These are phyloP conservation scores for Epinephelus awoara DNA, from an alignment of 2,797 vertebrate species.

Conservation along the genomic window DNA sequence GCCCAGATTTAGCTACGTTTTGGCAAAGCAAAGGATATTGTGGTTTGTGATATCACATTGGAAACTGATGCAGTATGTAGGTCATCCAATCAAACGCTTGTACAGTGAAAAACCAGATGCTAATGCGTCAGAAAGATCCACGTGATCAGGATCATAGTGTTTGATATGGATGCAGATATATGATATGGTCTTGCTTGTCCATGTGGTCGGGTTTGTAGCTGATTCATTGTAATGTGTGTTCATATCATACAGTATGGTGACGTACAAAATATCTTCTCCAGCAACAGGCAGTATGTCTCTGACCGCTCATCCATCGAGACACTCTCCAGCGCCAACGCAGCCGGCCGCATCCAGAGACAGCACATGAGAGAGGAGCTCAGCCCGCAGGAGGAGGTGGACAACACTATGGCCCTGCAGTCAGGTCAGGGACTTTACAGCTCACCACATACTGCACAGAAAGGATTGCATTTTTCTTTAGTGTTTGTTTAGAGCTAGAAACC, in stretches of 20 bases:
- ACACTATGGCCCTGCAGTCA: slow-evolving; percentile 87
- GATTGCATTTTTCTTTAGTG: not conserved
- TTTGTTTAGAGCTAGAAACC: not conserved
- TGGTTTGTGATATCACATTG: too few species aligned
- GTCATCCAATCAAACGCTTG: too few species aligned
- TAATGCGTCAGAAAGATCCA: too few species aligned
- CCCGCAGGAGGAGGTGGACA: slow-evolving; percentile 87
- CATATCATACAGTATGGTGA: not conserved
- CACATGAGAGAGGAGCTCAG: slow-evolving; percentile 84
- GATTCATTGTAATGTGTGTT: not conserved
- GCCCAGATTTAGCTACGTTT: too few species aligned
- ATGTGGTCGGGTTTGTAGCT: too few species aligned
- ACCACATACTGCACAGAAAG: not conserved
- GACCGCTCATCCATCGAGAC: slow-evolving; percentile 87
- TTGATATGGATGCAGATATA: too few species aligned
- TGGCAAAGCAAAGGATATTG: too few species aligned
- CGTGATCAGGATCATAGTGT: too few species aligned
- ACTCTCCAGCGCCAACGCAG: slow-evolving; percentile 89
- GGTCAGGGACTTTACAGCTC: slow-evolving; percentile 69
- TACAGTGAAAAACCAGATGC: too few species aligned
- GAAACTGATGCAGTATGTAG: too few species aligned
- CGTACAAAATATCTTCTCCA: slow-evolving; percentile 57
- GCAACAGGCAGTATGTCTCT: slow-evolving; percentile 87
- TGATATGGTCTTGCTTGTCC: too few species aligned
- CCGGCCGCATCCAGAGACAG: slow-evolving; percentile 85